phyloP scores from a whole-genome alignment of 2,888 invertebrate genomes.

The Drosophila aldrichi region DNA sequence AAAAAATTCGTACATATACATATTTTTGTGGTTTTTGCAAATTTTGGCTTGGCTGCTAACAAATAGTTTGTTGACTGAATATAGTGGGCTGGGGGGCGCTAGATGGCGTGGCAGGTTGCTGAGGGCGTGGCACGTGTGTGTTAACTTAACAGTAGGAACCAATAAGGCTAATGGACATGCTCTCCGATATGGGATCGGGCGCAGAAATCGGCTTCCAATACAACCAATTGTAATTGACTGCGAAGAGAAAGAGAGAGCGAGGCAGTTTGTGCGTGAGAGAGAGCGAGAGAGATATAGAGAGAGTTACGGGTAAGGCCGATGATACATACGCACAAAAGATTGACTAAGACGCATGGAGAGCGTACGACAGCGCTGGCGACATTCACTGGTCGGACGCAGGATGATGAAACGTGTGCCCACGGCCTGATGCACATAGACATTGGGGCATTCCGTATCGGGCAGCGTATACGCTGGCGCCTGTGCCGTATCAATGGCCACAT shows the following conservation, averaged over 20 bases:
- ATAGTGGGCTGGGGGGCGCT: not conserved
- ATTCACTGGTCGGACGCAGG: conserved; percentile 92
- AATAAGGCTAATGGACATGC: conserved; percentile 88
- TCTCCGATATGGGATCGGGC: conserved; percentile 87
- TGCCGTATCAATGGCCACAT: conserved; percentile 90
- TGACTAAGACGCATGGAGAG: conserved; percentile 90
- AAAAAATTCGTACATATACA: conserved; percentile 2
- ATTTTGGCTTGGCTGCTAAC: conserved; percentile 19
- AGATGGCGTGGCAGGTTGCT: too few species aligned
- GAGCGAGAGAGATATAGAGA: not conserved
- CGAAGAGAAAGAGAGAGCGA: conserved; percentile 46
- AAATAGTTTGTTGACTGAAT: conserved; percentile 6
- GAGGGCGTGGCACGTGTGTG: not conserved
- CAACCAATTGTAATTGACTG: conserved; percentile 92
- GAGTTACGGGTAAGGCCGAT: too few species aligned
- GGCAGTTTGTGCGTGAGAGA: too few species aligned
- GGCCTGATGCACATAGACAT: conserved; percentile 90
- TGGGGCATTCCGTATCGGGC: conserved; percentile 93
- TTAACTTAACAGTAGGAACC: conserved; percentile 89
- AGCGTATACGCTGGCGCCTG: conserved; percentile 88
- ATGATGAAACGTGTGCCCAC: conserved; percentile 90
- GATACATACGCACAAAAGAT: conserved; percentile 91
- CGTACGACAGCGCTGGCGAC: conserved; percentile 89
- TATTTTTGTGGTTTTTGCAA: not conserved
- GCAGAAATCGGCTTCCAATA: conserved; percentile 90